Evolutionary conservation across 2,888 invertebrate species (phyloP).

Genomic region (Macaria notata): DNA sequence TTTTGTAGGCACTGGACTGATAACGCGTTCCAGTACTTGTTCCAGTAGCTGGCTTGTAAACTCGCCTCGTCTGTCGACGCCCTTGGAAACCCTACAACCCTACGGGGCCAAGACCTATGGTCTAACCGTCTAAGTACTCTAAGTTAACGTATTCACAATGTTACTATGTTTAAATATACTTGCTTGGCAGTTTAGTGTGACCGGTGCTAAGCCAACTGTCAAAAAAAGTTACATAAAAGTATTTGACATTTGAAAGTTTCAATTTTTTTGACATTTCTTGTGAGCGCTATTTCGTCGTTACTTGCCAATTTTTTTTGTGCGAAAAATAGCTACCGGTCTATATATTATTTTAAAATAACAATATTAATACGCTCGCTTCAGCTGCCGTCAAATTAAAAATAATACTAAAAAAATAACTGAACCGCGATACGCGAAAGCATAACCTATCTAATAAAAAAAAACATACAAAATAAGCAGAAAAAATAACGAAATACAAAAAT

Average conservation of each 20-base stretch:
- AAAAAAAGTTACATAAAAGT: background rate
- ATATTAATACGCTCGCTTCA: background rate
- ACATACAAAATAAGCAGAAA: constrained; percentile 67
- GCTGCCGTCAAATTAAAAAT: constrained; percentile 37
- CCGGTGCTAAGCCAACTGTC: constrained; percentile 8
- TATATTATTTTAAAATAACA: background rate
- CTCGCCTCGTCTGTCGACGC: constrained; percentile 24
- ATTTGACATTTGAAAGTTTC: too few relatives aligned
- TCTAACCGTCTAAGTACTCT: constrained; percentile 22
- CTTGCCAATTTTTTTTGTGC: background rate
- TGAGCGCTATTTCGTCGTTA: background rate
- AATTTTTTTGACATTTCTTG: too few relatives aligned
- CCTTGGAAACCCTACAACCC: constrained; percentile 20
- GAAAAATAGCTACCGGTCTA: constrained; percentile 13
- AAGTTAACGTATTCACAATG: constrained; percentile 17
- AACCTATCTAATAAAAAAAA: constrained; percentile 44
- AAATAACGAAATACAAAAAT: constrained; percentile 68
- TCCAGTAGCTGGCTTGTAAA: constrained; percentile 22
- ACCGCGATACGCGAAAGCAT: constrained; percentile 39
- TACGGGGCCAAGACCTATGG: constrained; percentile 18
- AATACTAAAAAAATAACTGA: constrained; percentile 37
- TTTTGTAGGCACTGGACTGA: too few relatives aligned
- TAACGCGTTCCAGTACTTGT: background rate
- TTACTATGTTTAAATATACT: constrained; percentile 3
- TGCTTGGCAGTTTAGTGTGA: constrained; percentile 14